Evolutionary conservation across 2,797 vertebrate genomes (phyloP), one percentile per base, ranked within the genome.

Genomic region (Toxotes lorentzi): DNA sequence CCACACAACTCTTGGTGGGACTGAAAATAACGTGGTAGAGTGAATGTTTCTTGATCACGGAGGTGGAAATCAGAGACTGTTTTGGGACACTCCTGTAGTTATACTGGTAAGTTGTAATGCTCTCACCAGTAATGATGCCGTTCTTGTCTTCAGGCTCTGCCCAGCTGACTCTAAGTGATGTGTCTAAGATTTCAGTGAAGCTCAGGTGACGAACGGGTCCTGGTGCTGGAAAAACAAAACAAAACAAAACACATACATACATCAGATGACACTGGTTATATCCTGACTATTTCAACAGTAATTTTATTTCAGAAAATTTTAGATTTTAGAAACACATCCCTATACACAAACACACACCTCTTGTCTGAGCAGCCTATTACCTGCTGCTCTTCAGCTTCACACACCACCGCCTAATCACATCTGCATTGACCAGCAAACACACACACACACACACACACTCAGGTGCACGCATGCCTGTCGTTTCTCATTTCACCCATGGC

Each of bases 141-240:
- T 99, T 99, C 91, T 95, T 97, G 92, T 99, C 96, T 67, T 94
- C 89, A 54, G 98, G 98, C 85, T 98, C 97, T 81, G 96, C 92
- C 98, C 98, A 99, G 96, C 97, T 98, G 93, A 99, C 97, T 91
- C 95, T 95, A 79, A 99, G 94, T 0, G 98, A 99, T 0, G 96
- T 99, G 93, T 99, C 98, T 92, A 99, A 92, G 90, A 99, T 97
- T 93, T 98, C 97, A 0, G 96, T 97, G 94, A 99, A 99, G 78
- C 97, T 98, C 94, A 99, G 93, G 67, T 94, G 96, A 24, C 95
- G 95, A 80, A 99, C 96, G 0, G 96, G 94, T 86, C 97, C 98
- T 0, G 98, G 98, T 21, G 89, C 98, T 99, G 86, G 79, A 48
- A 90, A 66, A 88, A 65, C 24, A 50, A 54, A 43, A 60, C 5